Percentiles rank a stretch among this genome's conserved stretches.
Conservation (phyloP, 1,140 invertebrate genomes). For the Belonocnema kinseyi region DNA sequence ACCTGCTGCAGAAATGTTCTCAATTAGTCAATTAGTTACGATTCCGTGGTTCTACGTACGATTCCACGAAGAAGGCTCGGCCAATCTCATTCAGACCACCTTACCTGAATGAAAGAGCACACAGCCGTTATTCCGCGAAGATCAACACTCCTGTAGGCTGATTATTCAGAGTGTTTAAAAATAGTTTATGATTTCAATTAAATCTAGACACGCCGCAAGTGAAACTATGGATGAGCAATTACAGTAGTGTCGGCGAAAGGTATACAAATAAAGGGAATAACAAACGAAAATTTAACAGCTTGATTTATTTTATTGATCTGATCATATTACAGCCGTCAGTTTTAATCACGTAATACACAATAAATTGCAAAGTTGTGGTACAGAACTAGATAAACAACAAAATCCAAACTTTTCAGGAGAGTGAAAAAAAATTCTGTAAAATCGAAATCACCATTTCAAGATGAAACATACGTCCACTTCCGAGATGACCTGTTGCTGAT, state of each 20-base stretch:
- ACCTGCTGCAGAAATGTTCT: conserved; percentile 12
- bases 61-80: conserved; percentile 12
- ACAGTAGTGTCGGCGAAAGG: neutral
- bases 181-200: conserved; percentile 30
- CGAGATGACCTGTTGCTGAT: too few species aligned
- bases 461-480: too few species aligned
- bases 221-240: neutral
- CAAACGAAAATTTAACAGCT: neutral
- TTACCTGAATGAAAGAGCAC: conserved; percentile 17
- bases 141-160: conserved; percentile 18
- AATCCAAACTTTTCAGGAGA: too few species aligned
- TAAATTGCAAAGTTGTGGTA: too few species aligned
- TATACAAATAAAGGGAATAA: too few species aligned
- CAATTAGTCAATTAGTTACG: conserved; percentile 27
- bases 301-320: too few species aligned
- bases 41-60: conserved; percentile 11
- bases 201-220: neutral
- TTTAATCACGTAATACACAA: too few species aligned
- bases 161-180: conserved; percentile 24
- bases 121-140: conserved; percentile 27
- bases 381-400: too few species aligned
- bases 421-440: too few species aligned
- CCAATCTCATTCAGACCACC: conserved; percentile 18
- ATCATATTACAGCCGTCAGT: too few species aligned
- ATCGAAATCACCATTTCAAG: too few species aligned